Base-by-base conservation (phyloP, 2,797 vertebrate genomes). In the Xiphorhynchus erythropygius region DNA sequence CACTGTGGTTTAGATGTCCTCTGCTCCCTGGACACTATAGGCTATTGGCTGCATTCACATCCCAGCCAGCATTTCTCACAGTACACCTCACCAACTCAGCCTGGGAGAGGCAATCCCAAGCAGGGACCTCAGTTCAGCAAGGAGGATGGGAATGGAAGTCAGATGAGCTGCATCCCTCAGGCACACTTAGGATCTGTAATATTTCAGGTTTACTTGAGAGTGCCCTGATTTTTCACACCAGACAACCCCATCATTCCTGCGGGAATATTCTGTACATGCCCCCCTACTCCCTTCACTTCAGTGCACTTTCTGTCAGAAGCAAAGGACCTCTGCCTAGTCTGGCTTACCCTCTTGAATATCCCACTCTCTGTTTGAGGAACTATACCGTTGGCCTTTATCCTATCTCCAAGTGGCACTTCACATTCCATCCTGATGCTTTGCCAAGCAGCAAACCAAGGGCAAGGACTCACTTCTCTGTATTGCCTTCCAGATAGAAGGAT, bases 321-420 rank as follows among this genome's bases (percentile, higher is more conserved):
- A 67, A 84, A 93, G 52, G 41, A 90, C 28, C 46, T 69, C 49
- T 60, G 3, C 69, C 41, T 96, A 76, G 86, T 88, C 91, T 74
- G 41, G 7, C 0, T 88, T 65, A 46, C 37, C 47, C 50, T 88
- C 85, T 84, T 76, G 77, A 87, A 27, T 76, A 87, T 55, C 28
- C 55, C 57, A 62, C 23, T 96, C 42, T 33, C 16, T 65, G 46
- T 95, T 92, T 95, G 59, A 94, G 85, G 76, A 88, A 24, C 39
- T 60, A 15, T 67, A 62, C 42, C 2, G 1, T 4, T 59, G 63
- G 59, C 32, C 35, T 87, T 67, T 89, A 68, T 79, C 57, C 3
- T 89, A 90, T 77, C 90, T 96, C 75, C 49, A 83, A 94, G 88
- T 90, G 88, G 90, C 46, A 90, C 93, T 96, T 82, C 23, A 11